A percentile compares a stretch with the other conserved stretches of the same genome.
Evolutionary conservation across 2,888 invertebrate genomes (phyloP).

Genomic region (Ormyrus pomaceus): DNA sequence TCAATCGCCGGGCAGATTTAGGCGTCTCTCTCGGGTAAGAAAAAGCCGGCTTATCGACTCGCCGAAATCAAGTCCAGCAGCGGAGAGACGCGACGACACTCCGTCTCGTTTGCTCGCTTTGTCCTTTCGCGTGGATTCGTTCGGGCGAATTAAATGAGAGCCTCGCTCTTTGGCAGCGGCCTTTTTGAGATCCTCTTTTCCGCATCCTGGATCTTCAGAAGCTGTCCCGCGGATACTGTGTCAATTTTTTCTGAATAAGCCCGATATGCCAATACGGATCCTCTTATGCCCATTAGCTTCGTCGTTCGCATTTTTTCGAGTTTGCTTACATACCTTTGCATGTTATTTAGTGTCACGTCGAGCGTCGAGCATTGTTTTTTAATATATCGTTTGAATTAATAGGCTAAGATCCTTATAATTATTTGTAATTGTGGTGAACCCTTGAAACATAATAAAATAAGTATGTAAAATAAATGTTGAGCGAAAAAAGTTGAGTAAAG

Average conservation of each 20-base stretch:
- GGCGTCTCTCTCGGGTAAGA: background rate
- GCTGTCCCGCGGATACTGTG: constrained; percentile 35
- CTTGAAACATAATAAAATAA: too few species aligned
- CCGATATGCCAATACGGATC: constrained; percentile 16
- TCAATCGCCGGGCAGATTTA: too few species aligned
- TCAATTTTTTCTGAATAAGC: constrained; percentile 8
- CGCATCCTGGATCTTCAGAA: constrained; percentile 9
- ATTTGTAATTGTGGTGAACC: too few species aligned
- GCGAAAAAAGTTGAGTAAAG: too few species aligned
- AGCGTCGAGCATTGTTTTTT: background rate
- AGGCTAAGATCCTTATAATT: too few species aligned
- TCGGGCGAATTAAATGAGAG: constrained; percentile 41
- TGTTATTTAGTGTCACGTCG: background rate
- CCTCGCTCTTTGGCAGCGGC: background rate
- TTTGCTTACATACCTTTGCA: background rate
- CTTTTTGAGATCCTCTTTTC: constrained; percentile 10
- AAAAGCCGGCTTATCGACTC: constrained; percentile 34
- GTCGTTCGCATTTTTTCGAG: background rate
- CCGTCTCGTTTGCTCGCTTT: constrained; percentile 44
- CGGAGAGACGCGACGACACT: constrained; percentile 18
- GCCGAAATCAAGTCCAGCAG: constrained; percentile 21
- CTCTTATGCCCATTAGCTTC: constrained; percentile 28
- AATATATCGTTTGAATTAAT: too few species aligned
- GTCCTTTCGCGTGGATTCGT: constrained; percentile 39
- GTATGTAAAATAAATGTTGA: too few species aligned